These are phyloP conservation scores for Ploceus nigricollis DNA, from an alignment of 2,113 vertebrate genomes.

Conservation along the genomic window DNA sequence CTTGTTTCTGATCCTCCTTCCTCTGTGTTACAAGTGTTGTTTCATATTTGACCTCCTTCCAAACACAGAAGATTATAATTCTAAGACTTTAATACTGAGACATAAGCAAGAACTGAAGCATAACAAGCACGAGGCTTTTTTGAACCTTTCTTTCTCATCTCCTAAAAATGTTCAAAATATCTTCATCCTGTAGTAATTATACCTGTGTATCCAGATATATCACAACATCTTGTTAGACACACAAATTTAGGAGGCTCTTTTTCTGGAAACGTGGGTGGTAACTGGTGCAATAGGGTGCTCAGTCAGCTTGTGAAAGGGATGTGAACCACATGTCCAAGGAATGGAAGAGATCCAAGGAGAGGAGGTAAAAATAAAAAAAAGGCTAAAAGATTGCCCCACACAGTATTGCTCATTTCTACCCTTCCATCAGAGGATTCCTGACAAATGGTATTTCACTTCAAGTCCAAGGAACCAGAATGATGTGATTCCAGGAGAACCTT, in stretches of 20 bases:
- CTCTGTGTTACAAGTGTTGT: background rate
- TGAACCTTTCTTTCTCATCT: background rate
- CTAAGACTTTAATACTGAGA: background rate
- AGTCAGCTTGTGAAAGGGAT: conserved; percentile 4
- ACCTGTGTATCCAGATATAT: background rate
- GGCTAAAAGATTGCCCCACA: background rate
- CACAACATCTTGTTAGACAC: background rate
- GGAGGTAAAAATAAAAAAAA: conserved; percentile 5
- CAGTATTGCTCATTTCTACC: background rate
- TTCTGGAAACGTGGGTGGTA: conserved; percentile 26
- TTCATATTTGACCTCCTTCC: conserved; percentile 8
- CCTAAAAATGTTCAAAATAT: background rate
- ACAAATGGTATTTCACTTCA: background rate
- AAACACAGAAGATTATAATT: conserved; percentile 15
- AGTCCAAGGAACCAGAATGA: background rate
- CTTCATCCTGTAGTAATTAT: background rate
- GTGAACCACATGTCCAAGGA: conserved; percentile 12
- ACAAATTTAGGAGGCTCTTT: conserved; percentile 10
- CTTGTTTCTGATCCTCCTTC: conserved; percentile 32
- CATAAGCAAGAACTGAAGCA: background rate
- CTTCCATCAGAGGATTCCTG: background rate
- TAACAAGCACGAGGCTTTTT: background rate
- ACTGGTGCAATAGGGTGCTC: background rate
- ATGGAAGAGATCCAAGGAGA: background rate
- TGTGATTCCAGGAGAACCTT: background rate